Evolutionary conservation across 2,797 vertebrate genomes (phyloP), one percentile per base, ranked within the genome.

Genomic region (Poecilia wingei): DNA sequence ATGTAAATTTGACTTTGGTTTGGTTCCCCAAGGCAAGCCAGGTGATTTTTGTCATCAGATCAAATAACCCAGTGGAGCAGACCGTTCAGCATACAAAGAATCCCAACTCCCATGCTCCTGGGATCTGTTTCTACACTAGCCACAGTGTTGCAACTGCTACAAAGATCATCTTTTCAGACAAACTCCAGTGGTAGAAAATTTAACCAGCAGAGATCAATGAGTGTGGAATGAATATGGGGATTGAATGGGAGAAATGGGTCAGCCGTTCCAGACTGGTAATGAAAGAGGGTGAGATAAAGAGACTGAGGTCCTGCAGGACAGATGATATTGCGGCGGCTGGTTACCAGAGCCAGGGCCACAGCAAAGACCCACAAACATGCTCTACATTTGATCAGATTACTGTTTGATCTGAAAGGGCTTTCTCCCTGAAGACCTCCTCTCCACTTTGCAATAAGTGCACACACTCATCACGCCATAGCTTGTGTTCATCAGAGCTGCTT

Each of bases 171-270:
- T 69, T 49, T 70, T 57, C 61, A 57, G 39, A 20, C 47, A 39
- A 49, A 22, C 22, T 80, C 22, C 14, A 59, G 46, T 45, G 28
- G 43, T 75, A 10, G 79, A 82, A 46, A 66, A 39, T 69, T 49
- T 25, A 43, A 79, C 39, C 46, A 64, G 55, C 84, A 74, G 51
- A 75, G 72, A 66, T 69, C 13, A 68, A 70, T 75, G 81, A 69
- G 36, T 69, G n/a, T 68, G 2, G 59, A 76, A 76, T 64, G 70
- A 77, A 70, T 71, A 59, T 49, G 46, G 61, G 39, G 80, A 36
- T 47, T 43, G 59, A 83, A 78, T n/a, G 55, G 59, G 77, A 83
- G 88, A 95, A 95, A 88, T 94, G 91, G 95, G 95, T 95, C 95
- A 95, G 82, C 25, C 33, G 76, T 79, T 90, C 84, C 69, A 70